Evolutionary conservation across 2,797 vertebrate genomes (phyloP).

Genomic region (Phataginus tetradactyla): DNA sequence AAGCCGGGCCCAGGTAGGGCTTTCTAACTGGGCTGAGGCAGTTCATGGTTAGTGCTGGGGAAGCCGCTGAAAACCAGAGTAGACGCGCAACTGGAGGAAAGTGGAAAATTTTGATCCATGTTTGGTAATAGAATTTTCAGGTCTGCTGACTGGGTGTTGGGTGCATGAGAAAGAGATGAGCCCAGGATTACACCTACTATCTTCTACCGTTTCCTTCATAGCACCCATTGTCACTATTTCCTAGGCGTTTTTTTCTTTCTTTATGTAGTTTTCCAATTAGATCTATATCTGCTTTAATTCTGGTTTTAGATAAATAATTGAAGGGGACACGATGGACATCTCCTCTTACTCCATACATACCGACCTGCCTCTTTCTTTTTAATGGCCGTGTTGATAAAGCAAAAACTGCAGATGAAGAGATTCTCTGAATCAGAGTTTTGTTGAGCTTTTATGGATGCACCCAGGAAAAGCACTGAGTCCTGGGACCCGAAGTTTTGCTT

Average conservation of each 20-base stretch:
- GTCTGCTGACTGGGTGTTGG: background rate
- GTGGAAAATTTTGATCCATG: background rate
- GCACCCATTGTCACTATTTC: background rate
- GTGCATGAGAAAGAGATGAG: background rate
- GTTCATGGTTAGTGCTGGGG: fast-evolving
- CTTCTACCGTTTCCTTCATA: background rate
- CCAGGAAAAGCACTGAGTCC: no score
- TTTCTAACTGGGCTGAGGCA: background rate
- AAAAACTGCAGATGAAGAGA: no score
- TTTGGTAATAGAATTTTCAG: background rate
- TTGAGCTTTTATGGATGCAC: no score
- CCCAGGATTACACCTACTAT: background rate
- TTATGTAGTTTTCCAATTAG: background rate
- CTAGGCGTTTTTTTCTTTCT: background rate
- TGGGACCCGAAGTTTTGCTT: no score
- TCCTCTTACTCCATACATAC: background rate
- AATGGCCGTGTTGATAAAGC: no score
- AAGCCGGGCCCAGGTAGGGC: fast-evolving
- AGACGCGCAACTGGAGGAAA: background rate
- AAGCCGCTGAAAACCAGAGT: background rate
- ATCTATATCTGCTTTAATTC: background rate
- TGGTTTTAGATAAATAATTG: background rate
- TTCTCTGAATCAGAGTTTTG: no score
- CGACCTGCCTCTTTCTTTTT: no score
- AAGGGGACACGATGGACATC: fast-evolving